A percentile compares a stretch with the other conserved stretches of the same genome.
Conservation (phyloP, 2,888 invertebrate genomes). For the Drosophila recens region DNA sequence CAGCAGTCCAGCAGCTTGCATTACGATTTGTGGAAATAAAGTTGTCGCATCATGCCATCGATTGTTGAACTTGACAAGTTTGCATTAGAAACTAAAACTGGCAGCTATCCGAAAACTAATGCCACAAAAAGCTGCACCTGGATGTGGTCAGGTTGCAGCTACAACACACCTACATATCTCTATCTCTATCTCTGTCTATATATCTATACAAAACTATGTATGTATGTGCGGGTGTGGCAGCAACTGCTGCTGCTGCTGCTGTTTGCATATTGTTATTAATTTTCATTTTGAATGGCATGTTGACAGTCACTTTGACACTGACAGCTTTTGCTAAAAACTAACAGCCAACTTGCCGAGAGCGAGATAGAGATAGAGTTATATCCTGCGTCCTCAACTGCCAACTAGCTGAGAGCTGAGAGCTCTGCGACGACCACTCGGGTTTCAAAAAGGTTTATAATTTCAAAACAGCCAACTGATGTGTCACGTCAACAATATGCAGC, state of each 20-base stretch:
- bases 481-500: slow-evolving; percentile 68
- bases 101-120: slow-evolving; percentile 40
- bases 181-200: slow-evolving; percentile 12
- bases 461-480: slow-evolving; percentile 65
- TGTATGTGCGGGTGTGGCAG: slow-evolving; percentile 35
- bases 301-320: slow-evolving; percentile 83
- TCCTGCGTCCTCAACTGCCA: no score
- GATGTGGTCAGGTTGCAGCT: slow-evolving; percentile 48
- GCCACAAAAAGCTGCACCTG: slow-evolving; percentile 56
- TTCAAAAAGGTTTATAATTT: slow-evolving; percentile 73
- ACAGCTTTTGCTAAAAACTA: slow-evolving; percentile 74
- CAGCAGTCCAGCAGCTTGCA: slow-evolving; percentile 26
- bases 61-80: slow-evolving; percentile 56
- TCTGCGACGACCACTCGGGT: slow-evolving; percentile 55
- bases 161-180: slow-evolving; percentile 7
- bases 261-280: slow-evolving; percentile 79
- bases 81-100: slow-evolving; percentile 47
- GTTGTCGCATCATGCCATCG: slow-evolving; percentile 37
- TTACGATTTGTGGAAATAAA: slow-evolving; percentile 25
- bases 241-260: slow-evolving; percentile 44
- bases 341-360: slow-evolving; percentile 34
- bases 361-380: slow-evolving; percentile 11
- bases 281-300: slow-evolving; percentile 83
- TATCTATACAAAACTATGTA: not conserved
- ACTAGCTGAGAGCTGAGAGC: slow-evolving; percentile 20